Base-by-base conservation (phyloP, 1,140 invertebrate species). In the Bursaphelenchus mucronatus region DNA sequence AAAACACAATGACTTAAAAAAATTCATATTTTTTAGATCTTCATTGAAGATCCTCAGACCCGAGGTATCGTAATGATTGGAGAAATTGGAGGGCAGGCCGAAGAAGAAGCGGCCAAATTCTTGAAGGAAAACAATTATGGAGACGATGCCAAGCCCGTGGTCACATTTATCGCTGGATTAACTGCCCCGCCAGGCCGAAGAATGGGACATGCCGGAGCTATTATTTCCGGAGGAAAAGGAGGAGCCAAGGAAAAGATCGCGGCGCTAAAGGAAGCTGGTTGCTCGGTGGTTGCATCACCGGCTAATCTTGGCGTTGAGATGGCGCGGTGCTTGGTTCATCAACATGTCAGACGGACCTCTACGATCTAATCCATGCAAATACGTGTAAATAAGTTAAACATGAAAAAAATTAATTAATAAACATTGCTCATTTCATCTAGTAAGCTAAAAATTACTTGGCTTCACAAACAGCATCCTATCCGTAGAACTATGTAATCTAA, bases 191-290 rank as follows among this genome's bases (percentile, higher is more conserved):
- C 94, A 61, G 94, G 94, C 30, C 86, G 94, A 75, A 86, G 94
- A 80, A 97, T 98, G 94, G 94, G 94, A 49, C 94, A 98, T 81
- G 94, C 94, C 70, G 94, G 94, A 73, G 94, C 94, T 73, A 97
- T 97, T 75, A 97, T 97, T 82, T 92, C 93, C 15, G 94, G 94
- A 19, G 94, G 94, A 44, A 96, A 96, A 84, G 94, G 94, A 68
- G 92, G 92, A 65, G 94, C 93, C 69, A 88, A 92, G 83, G 94
- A 95, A 79, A 99, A 98, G 85, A 99, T 99, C 69, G 88, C 91
- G 80, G 92, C 95, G 64, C 84, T 99, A 63, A 89, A 92, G 21
- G 21, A 40, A n/a, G 63, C 46, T 45, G 44, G 43, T 45, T 54
- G 59, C 49, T 49, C 69, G 40, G 69, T 72, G 13, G 68, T 71